Conservation (phyloP, 2,888 invertebrate genomes). For the Phalera bucephala region DNA sequence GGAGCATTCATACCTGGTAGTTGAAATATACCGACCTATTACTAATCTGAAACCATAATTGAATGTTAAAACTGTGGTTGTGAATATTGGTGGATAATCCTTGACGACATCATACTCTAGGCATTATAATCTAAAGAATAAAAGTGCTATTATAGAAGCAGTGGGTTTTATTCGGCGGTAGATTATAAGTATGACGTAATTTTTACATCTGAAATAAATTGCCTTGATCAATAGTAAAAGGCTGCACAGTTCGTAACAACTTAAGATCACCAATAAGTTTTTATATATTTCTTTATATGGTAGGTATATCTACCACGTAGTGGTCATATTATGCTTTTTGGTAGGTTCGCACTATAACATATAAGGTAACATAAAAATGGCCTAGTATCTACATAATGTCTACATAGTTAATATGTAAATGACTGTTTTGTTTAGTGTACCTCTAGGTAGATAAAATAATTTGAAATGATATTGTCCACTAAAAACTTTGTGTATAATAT, state of each 20-base stretch:
- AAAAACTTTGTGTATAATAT: too few relatives aligned
- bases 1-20: background rate
- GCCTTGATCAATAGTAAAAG: conserved; percentile 59
- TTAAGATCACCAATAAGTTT: conserved; percentile 3
- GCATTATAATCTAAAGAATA: background rate
- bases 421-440: background rate
- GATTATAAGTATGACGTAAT: conserved; percentile 59
- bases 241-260: conserved; percentile 7
- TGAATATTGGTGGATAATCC: background rate
- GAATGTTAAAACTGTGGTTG: background rate
- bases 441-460: too few relatives aligned
- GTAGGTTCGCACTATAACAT: too few relatives aligned
- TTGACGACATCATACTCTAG: background rate
- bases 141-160: too few relatives aligned
- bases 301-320: too few relatives aligned
- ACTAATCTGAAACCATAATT: background rate
- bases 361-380: conserved; percentile 7
- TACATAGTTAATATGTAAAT: conserved; percentile 15
- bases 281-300: conserved; percentile 12
- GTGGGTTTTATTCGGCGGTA: conserved; percentile 54
- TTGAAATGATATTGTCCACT: too few relatives aligned
- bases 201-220: conserved; percentile 55
- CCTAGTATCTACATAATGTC: conserved; percentile 1
- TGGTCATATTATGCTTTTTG: too few relatives aligned
- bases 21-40: too few relatives aligned